Percentiles rank a stretch among this genome's conserved stretches.
phyloP scores from a whole-genome alignment of 2,888 invertebrate species.

The Temnothorax ravouxi region DNA sequence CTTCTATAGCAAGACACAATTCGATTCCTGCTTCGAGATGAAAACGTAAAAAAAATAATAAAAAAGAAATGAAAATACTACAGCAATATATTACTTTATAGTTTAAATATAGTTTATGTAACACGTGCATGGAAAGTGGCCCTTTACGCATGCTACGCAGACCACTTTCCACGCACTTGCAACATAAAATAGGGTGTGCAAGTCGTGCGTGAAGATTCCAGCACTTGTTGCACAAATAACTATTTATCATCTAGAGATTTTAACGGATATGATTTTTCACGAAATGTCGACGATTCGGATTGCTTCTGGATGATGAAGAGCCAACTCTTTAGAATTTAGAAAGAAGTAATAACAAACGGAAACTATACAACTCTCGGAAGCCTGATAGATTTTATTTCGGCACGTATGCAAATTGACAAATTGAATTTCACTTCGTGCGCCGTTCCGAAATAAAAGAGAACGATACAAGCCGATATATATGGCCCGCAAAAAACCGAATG shows the following conservation, averaged over 20 bases:
- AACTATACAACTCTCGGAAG: conserved; percentile 55
- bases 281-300: conserved; percentile 14
- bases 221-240: no score
- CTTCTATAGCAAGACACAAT: background rate
- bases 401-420: conserved; percentile 58
- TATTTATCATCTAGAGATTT: conserved; percentile 32
- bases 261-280: conserved; percentile 37
- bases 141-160: no score
- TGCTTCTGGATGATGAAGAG: conserved; percentile 39
- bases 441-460: conserved; percentile 50
- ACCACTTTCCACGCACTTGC: no score
- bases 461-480: conserved; percentile 44
- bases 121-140: no score
- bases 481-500: conserved; percentile 46
- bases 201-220: no score
- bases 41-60: background rate
- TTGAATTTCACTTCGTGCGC: conserved; percentile 51
- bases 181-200: no score
- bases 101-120: conserved; percentile 45
- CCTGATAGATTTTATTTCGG: conserved; percentile 56
- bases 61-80: background rate
- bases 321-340: conserved; percentile 27
- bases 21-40: background rate
- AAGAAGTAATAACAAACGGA: conserved; percentile 56
- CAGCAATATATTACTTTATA: conserved; percentile 8